phyloP scores from a whole-genome alignment of 2,888 invertebrate genomes.

The Zhuqinia jingwanae region DNA sequence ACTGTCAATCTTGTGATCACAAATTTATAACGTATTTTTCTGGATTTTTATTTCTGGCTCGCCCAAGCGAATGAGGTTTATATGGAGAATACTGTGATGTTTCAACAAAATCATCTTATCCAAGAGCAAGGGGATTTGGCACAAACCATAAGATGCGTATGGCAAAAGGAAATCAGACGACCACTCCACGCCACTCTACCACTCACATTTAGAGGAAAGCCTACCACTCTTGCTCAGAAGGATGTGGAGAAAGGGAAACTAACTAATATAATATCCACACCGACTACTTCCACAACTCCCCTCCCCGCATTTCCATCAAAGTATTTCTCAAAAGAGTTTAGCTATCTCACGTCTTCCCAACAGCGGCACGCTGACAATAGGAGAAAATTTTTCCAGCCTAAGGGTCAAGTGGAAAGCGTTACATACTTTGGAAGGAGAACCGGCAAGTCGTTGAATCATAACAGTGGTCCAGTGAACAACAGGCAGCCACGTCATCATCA shows the following conservation, averaged over 20 bases:
- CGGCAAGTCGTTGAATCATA: slow-evolving; percentile 40
- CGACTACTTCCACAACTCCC: background rate
- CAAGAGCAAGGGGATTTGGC: slow-evolving; percentile 79
- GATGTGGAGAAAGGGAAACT: background rate
- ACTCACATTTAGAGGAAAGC: slow-evolving; percentile 35
- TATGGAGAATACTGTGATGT: slow-evolving; percentile 79
- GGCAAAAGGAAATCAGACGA: slow-evolving; percentile 77
- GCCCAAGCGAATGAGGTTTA: slow-evolving; percentile 75
- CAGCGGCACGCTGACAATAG: background rate
- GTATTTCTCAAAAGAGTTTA: background rate
- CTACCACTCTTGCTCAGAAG: background rate
- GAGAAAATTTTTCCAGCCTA: slow-evolving; percentile 63
- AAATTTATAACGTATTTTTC: too few relatives aligned
- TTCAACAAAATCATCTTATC: slow-evolving; percentile 78
- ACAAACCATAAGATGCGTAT: slow-evolving; percentile 78
- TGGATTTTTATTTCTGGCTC: too few relatives aligned
- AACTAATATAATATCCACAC: background rate
- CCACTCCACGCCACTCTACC: slow-evolving; percentile 77
- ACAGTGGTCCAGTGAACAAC: too few relatives aligned
- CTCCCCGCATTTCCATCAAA: background rate
- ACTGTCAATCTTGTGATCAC: too few relatives aligned
- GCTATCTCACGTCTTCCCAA: slow-evolving; percentile 21
- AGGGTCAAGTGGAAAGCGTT: slow-evolving; percentile 77
- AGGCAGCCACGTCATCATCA: background rate
- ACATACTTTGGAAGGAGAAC: slow-evolving; percentile 53